These are phyloP conservation scores for Thamnophis elegans DNA, from an alignment of 2,797 vertebrate species.

Conservation along the genomic window DNA sequence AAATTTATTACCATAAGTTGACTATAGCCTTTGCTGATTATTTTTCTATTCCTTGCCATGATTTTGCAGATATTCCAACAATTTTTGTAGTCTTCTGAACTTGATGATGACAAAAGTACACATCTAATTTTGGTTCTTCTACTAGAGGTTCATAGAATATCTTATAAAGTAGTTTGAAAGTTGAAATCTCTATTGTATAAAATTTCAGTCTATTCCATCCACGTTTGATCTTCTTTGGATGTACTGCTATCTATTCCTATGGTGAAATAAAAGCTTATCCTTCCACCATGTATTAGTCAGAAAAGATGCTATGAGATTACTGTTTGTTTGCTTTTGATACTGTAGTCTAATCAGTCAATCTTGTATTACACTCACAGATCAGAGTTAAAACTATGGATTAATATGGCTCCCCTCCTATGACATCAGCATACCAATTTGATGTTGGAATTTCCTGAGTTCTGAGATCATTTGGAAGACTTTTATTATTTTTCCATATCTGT, in stretches of 20 bases:
- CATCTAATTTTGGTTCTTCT: not conserved
- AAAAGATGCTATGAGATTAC: not conserved
- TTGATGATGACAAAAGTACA: not conserved
- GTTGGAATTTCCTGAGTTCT: not conserved
- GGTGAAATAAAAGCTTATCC: not conserved
- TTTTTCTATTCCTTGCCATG: not conserved
- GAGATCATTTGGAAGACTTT: not conserved
- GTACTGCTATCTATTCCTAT: not conserved
- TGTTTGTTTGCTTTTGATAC: not conserved
- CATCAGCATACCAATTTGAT: not conserved
- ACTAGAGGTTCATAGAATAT: not conserved
- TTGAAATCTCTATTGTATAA: not conserved
- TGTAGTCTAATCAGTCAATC: not conserved
- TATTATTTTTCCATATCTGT: not conserved
- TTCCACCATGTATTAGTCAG: not conserved
- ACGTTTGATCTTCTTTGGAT: not conserved
- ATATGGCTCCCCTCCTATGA: not conserved
- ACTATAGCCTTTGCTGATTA: not conserved
- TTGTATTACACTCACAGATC: not conserved
- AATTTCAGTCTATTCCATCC: not conserved
- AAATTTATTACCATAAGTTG: not conserved
- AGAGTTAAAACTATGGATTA: not conserved
- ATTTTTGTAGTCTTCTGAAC: not conserved
- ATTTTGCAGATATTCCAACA: not conserved
- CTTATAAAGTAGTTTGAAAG: not conserved